Percentiles rank a stretch among this genome's conserved stretches.
phyloP scores from a whole-genome alignment of 1,140 invertebrate species.

The Linepithema humile region DNA sequence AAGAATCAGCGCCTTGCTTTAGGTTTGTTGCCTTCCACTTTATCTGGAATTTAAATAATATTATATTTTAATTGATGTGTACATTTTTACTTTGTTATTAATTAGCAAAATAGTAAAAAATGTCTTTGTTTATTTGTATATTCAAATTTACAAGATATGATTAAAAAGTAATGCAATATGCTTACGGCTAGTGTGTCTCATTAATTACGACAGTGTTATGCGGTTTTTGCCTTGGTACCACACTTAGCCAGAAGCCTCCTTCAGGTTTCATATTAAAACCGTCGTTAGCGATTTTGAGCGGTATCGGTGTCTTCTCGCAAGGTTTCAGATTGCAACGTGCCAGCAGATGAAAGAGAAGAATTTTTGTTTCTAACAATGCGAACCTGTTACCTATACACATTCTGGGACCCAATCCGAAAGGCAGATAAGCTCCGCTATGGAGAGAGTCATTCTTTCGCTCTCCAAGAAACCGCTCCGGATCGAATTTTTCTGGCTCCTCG shows the following conservation, averaged over 20 bases:
- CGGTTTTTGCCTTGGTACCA: slow-evolving; percentile 23
- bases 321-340: slow-evolving; percentile 64
- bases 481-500: slow-evolving; percentile 81
- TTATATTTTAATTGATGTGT: too few species aligned
- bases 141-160: not conserved
- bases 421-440: slow-evolving; percentile 83
- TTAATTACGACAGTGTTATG: not conserved
- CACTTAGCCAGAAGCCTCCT: slow-evolving; percentile 25
- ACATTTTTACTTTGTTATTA: not conserved
- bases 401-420: slow-evolving; percentile 85
- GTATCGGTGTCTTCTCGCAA: slow-evolving; percentile 58
- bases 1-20: not conserved
- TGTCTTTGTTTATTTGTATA: not conserved
- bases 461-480: slow-evolving; percentile 82
- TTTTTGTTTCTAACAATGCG: slow-evolving; percentile 73
- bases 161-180: slow-evolving; percentile 61
- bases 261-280: not conserved
- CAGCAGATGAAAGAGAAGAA: slow-evolving; percentile 72
- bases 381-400: slow-evolving; percentile 82
- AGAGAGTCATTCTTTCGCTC: slow-evolving; percentile 79
- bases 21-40: not conserved
- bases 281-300: not conserved
- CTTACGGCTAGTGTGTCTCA: slow-evolving; percentile 9
- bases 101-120: not conserved
- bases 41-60: not conserved